These are phyloP conservation scores for Lucinisca nassula DNA, from an alignment of 2,888 invertebrate species.

Conservation along the genomic window DNA sequence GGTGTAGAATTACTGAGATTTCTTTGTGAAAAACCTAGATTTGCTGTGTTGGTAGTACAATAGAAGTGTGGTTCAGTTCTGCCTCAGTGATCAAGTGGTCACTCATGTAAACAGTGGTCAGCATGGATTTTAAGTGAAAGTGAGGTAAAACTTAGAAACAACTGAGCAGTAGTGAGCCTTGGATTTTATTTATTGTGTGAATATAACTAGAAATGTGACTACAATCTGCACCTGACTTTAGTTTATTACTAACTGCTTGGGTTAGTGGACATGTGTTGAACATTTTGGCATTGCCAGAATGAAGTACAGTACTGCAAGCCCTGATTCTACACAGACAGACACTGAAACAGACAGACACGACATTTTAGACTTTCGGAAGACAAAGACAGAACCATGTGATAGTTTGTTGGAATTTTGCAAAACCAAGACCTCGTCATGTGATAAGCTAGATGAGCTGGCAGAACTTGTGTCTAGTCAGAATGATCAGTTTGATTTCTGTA, in stretches of 20 bases:
- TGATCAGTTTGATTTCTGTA: not conserved
- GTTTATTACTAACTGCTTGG: too few species aligned
- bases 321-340: constrained; percentile 70
- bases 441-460: constrained; percentile 25
- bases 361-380: constrained; percentile 48
- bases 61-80: not conserved
- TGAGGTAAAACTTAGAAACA: too few species aligned
- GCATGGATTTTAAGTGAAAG: not conserved
- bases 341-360: constrained; percentile 50
- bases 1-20: not conserved
- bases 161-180: too few species aligned
- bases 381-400: constrained; percentile 57
- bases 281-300: too few species aligned
- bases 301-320: constrained; percentile 65
- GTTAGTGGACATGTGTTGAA: too few species aligned
- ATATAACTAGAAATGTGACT: too few species aligned
- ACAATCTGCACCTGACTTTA: too few species aligned
- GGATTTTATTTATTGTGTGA: too few species aligned
- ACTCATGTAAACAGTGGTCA: not conserved
- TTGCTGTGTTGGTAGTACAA: not conserved
- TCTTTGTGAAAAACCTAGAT: not conserved
- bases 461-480: not conserved
- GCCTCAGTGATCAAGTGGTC: constrained; percentile 8
- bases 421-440: constrained; percentile 59
- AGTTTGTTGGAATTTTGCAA: constrained; percentile 59